phyloP scores from a whole-genome alignment of 2,888 invertebrate genomes.

The Cephus spinipes region DNA sequence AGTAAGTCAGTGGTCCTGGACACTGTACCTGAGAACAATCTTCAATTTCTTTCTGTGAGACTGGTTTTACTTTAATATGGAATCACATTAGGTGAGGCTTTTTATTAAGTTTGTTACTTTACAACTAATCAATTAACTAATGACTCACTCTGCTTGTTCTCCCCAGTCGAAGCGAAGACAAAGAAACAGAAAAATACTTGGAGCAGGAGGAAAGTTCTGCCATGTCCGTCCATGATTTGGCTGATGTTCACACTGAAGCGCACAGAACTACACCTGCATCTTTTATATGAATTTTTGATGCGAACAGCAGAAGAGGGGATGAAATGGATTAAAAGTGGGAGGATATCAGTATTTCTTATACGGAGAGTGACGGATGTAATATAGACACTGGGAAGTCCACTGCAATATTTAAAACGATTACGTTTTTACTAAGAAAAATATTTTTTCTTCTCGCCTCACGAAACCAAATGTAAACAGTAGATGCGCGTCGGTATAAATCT shows the following conservation, averaged over 20 bases:
- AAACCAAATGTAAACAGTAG: background rate
- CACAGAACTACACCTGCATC: background rate
- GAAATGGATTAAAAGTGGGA: background rate
- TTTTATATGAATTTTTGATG: background rate
- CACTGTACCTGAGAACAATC: constrained; percentile 43
- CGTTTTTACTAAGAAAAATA: background rate
- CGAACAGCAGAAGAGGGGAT: background rate
- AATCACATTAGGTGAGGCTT: background rate
- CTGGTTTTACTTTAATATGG: background rate
- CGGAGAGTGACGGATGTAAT: background rate
- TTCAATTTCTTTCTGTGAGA: background rate
- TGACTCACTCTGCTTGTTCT: background rate
- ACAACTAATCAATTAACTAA: background rate
- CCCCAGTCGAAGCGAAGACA: background rate
- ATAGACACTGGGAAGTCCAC: background rate
- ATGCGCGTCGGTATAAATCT: background rate
- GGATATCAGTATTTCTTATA: background rate
- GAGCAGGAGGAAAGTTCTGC: background rate
- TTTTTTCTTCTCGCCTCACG: background rate
- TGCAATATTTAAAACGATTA: background rate
- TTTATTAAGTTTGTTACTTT: background rate
- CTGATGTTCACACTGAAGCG: background rate
- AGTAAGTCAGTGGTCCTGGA: constrained; percentile 46
- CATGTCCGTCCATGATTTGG: background rate
- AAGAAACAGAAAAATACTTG: background rate